Evolutionary conservation across 1,140 invertebrate species (phyloP), one percentile per base, ranked within the genome.

Genomic region (Adoxophyes honmai): DNA sequence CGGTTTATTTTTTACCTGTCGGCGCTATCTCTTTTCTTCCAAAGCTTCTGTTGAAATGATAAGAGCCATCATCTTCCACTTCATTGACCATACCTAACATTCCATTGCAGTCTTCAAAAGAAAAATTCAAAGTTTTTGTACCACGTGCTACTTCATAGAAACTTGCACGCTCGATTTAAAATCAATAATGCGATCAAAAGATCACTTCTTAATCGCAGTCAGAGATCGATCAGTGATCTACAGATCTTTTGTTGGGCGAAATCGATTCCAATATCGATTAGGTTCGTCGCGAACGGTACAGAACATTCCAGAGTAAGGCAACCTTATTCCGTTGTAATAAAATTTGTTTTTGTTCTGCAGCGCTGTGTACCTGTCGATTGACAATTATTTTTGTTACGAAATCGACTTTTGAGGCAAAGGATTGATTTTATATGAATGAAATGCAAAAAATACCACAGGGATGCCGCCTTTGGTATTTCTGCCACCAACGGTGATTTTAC

Each of bases 201-300:
- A 79, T 69, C 73, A 79, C 75, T 85, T 81, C 73, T 66, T 69
- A 72, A 77, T 79, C 81, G 72, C 80, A 82, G 84, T 85, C 62
- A 81, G 83, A 77, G 76, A 82, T 79, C 81, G 72, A 82, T 85
- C 75, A 81, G 72, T 78, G 81, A 77, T 78, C 78, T 75, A 79
- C 79, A 77, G 74, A 85, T 79, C 81, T 82, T 78, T 82, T 85
- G 81, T 82, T 81, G 62, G 52, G 38, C 57, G 72, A 65, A 81
- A 81, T 84, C 74, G 81, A 82, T 81, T 70, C 77, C 51, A 68
- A 60, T 67, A 67, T 78, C 70, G 78, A 84, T 83, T 81, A 73
- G 58, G 70, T 59, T 59, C 70, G 51, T 55, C 57, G 72, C 62
- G 64, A 77, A 77, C 65, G 68, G 65, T 57, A 65, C 67, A 62